Base-by-base conservation (phyloP, 2,888 invertebrate genomes). In the Microdon myrmicae region DNA sequence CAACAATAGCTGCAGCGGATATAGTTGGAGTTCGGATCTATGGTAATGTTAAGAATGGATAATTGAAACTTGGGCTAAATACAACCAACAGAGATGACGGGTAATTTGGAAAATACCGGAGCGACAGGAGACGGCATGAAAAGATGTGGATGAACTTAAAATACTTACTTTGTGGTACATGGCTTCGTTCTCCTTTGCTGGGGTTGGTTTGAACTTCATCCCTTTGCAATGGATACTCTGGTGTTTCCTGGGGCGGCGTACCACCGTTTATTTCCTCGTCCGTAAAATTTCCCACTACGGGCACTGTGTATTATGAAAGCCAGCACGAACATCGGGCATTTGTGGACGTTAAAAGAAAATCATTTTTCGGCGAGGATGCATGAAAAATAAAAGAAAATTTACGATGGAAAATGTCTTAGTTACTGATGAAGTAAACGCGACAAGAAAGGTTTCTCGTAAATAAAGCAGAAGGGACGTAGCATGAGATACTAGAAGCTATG, bases 201-300 rank as follows among this genome's bases (percentile, higher is more conserved):
- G 82, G 82, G 64, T 83, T 82, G 53, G 83, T 82, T 64, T 87
- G 86, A 64, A 87, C 87, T 79, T 87, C 87, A 78, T 88, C 87
- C 69, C 87, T 82, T 77, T 87, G 87, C 71, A 87, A 78, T 58
- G 87, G 86, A 79, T 86, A 86, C 76, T 87, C 87, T 68, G 82
- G 82, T 69, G 81, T 82, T 68, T 82, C 82, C 68, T 81, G 81
- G 37, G 80, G 78, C 68, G 78, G 71, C 71, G 75, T 67, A 55
- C 72, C 71, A 49, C 75, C 76, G 68, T 73, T 74, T 67, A 77
- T 75, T 80, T 85, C 85, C 69, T 85, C 84, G 70, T 87, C 86
- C 53, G 85, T 85, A 73, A 84, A 84, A 81, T 87, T 87, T 67
- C 84, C 85, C 51, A 78, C 77, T 53, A 84, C 82, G 71, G 84